Evolutionary conservation across 2,797 vertebrate genomes (phyloP), one percentile per base, ranked within the genome.

Genomic region (Atherinosoma microstoma): DNA sequence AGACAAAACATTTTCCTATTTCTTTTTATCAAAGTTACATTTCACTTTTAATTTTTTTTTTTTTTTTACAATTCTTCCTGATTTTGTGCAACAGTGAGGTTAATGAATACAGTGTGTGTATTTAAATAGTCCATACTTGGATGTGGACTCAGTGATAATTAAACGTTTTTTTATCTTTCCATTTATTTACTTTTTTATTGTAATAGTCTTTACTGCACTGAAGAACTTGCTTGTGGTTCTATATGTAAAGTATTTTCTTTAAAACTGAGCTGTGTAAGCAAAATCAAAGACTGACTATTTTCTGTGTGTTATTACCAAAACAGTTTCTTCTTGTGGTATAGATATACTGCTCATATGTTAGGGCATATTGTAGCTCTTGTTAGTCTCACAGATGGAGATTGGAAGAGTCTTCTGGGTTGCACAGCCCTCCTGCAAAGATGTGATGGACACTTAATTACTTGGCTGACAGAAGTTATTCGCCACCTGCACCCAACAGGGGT

Each of bases 381-480:
- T 76, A 57, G 62, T 63, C 67, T 88, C 89, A 90, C 92, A 93
- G 92, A 92, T 91, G 92, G 92, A 90, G 75, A 83, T 78, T 84
- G 88, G 86, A 87, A 76, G 77, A 84, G 76, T 76, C 84, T 87
- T 90, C 68, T 88, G 87, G 84, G 83, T 79, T 82, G 81, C 86
- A 70, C 69, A 79, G 88, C 84, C 90, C 89, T 88, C 92, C 92
- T 88, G 87, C 90, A 74, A 89, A 79, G 84, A 87, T 85, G 89
- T 92, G 92, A 93, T 91, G 90, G 92, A 93, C 92, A 93, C 89
- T 93, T 93, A 93, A 93, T 93, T 93, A 93, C 92, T 93, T 93
- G 92, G 92, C 92, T 92, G 92, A 93, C 92, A 91, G 90, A 89
- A 90, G 91, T 89, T 89, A 90, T 89, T 83, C 56, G 61, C 91